Conservation (phyloP, 2,113 vertebrate genomes). For the Otis tarda region DNA sequence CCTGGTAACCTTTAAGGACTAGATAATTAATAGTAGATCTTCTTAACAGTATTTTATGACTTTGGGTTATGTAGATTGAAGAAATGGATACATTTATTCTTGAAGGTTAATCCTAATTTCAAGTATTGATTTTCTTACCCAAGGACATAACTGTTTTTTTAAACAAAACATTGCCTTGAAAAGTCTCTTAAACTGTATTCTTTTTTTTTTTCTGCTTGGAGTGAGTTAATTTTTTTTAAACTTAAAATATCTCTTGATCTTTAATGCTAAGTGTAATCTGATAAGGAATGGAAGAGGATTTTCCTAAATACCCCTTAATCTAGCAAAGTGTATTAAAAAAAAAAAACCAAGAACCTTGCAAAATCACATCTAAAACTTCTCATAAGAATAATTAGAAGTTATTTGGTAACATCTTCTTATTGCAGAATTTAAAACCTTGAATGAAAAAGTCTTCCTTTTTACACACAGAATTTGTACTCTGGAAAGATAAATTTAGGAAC, state of each 20-base stretch:
- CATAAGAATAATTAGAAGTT: background rate
- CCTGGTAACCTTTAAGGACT: background rate
- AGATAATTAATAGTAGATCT: background rate
- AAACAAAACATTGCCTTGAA: background rate
- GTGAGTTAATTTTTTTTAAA: background rate
- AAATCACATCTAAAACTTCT: background rate
- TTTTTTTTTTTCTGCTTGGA: background rate
- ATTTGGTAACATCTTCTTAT: background rate
- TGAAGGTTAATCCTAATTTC: background rate
- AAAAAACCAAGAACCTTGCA: background rate
- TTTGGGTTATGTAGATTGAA: background rate
- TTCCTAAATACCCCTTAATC: background rate
- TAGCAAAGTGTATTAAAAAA: background rate
- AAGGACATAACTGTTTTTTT: background rate
- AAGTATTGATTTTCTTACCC: background rate
- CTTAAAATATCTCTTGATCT: background rate
- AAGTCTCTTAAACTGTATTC: background rate
- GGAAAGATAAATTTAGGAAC: background rate
- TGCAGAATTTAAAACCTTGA: background rate
- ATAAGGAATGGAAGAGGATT: background rate
- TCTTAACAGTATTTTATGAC: background rate
- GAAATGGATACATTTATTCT: background rate
- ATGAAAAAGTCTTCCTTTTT: background rate
- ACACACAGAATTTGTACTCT: background rate
- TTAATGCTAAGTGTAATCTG: background rate